Conservation (phyloP, 2,113 vertebrate species). For the Donacobius atricapilla region DNA sequence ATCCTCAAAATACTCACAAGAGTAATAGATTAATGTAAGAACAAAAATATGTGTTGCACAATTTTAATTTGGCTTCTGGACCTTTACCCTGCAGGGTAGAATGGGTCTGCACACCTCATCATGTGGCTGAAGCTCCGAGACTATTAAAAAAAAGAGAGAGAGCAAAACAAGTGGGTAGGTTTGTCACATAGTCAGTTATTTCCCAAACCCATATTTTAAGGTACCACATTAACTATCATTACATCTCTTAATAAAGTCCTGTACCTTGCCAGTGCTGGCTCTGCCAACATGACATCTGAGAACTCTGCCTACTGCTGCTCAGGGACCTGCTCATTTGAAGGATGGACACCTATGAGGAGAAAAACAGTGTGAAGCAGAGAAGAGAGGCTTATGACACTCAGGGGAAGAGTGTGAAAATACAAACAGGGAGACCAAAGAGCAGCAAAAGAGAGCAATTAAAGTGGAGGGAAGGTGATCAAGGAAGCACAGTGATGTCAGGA, state of each 20-base stretch:
- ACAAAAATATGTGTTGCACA: neutral
- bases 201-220: neutral
- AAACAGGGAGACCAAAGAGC: neutral
- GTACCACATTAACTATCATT: neutral
- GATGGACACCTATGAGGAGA: neutral
- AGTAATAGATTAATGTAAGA: neutral
- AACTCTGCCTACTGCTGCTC: neutral
- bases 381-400: neutral
- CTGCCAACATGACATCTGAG: neutral
- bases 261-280: neutral
- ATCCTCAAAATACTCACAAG: neutral
- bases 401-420: neutral
- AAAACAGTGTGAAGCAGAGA: neutral
- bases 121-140: neutral
- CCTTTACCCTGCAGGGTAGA: neutral
- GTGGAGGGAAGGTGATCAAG: neutral
- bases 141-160: accelerated
- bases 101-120: accelerated
- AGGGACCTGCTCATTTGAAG: accelerated
- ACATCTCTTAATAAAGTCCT: neutral
- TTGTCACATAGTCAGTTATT: neutral
- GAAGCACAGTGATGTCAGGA: neutral
- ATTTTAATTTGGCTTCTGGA: neutral
- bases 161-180: neutral
- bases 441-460: neutral